Conservation (phyloP, 2,797 vertebrate species). For the Arrhamphus sclerolepis region DNA sequence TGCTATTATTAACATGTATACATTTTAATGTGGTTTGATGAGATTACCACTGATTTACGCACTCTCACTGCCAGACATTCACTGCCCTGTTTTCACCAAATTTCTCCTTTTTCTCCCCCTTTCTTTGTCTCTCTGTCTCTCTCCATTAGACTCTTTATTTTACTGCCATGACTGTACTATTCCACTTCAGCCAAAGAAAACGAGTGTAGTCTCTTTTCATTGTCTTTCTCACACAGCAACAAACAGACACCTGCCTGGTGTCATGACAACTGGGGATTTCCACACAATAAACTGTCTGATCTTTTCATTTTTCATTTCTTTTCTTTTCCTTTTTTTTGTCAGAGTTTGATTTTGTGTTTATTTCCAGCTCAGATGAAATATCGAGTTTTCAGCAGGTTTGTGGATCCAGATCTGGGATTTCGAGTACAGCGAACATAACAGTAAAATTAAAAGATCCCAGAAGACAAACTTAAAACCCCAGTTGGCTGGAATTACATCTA, state of each 20-base stretch:
- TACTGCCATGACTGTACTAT: neutral
- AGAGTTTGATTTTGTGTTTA: neutral
- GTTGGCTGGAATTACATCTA: neutral
- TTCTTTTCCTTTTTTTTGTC: too few relatives aligned
- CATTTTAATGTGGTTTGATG: too few relatives aligned
- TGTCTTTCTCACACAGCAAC: constrained; percentile 1
- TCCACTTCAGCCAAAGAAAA: constrained; percentile 9
- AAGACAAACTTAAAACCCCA: neutral
- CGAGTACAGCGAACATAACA: neutral
- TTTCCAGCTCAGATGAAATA: constrained; percentile 3
- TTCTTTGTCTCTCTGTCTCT: neutral
- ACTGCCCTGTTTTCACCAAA: constrained; percentile 2
- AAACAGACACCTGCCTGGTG: neutral
- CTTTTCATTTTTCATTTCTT: too few relatives aligned
- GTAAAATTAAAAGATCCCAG: constrained; percentile 5
- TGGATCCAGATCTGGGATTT: constrained; percentile 4
- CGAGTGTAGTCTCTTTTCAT: neutral
- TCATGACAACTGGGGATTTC: constrained; percentile 1
- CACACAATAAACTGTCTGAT: neutral
- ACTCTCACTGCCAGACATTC: neutral
- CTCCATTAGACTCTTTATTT: constrained; percentile 5
- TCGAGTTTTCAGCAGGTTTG: constrained; percentile 5
- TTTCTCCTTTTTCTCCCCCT: too few relatives aligned
- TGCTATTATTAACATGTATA: too few relatives aligned
- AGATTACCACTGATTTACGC: constrained; percentile 11